These are phyloP conservation scores for Enhydra lutris DNA, from an alignment of 2,113 vertebrate species.

Conservation along the genomic window DNA sequence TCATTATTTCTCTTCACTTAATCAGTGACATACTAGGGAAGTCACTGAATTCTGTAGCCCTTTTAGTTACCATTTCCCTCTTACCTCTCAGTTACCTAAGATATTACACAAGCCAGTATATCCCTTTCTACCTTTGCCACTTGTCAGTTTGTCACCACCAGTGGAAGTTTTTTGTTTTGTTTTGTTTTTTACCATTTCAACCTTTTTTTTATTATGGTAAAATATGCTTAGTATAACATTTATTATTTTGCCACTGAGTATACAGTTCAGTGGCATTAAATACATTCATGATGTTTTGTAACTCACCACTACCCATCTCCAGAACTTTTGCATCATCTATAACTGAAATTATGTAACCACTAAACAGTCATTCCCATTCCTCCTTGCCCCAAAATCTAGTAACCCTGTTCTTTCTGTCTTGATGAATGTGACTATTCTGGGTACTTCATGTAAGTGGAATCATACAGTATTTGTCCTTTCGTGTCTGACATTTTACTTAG, in stretches of 20 bases:
- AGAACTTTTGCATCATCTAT: not conserved
- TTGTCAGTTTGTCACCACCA: not conserved
- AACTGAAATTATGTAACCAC: not conserved
- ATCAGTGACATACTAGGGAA: not conserved
- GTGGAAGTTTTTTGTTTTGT: too few species aligned
- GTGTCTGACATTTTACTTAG: not conserved
- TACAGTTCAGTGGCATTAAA: not conserved
- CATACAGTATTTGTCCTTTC: not conserved
- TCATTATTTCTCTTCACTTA: not conserved
- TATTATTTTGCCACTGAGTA: not conserved
- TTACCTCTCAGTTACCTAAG: not conserved
- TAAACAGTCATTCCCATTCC: not conserved
- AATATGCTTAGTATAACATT: not conserved
- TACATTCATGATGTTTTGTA: not conserved
- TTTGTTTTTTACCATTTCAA: too few species aligned
- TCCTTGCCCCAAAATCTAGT: not conserved
- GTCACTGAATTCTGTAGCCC: not conserved
- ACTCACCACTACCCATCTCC: not conserved
- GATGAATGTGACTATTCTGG: not conserved
- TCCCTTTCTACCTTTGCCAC: not conserved
- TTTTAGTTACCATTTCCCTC: not conserved
- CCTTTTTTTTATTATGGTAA: not conserved
- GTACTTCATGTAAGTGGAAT: not conserved
- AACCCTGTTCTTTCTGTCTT: not conserved
- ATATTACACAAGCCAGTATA: not conserved